phyloP scores from a whole-genome alignment of 2,113 vertebrate species.

The Myrmecobius fasciatus region DNA sequence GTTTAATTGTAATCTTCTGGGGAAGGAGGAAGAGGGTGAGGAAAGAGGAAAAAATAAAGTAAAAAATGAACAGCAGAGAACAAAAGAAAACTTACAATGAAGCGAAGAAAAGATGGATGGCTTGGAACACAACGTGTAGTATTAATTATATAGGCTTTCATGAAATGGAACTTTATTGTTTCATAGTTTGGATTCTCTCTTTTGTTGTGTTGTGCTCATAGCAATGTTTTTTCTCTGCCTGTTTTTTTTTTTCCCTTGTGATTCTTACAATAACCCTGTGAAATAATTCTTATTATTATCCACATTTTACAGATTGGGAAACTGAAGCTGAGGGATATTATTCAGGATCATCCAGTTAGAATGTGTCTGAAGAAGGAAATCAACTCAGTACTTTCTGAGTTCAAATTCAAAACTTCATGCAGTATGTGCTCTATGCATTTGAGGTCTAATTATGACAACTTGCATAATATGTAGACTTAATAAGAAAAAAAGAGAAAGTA shows the following conservation, averaged over 20 bases:
- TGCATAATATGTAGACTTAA: background rate
- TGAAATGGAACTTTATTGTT: no score
- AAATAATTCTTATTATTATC: background rate
- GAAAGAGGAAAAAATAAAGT: no score
- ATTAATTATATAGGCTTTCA: no score
- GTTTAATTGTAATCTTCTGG: no score
- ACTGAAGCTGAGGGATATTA: background rate
- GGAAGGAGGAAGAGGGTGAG: no score
- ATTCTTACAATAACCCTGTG: background rate
- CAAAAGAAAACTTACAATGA: no score
- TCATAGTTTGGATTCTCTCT: no score
- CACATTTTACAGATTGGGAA: background rate
- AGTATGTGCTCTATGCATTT: background rate
- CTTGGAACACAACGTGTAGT: no score
- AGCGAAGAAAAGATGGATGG: no score
- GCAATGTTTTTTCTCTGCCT: no score
- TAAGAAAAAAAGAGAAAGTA: background rate
- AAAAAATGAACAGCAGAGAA: no score
- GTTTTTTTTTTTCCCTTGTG: background rate
- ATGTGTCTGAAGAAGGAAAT: background rate
- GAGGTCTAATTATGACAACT: background rate
- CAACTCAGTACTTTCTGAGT: background rate
- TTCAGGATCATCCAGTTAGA: background rate
- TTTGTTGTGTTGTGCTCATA: no score
- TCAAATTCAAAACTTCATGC: background rate